These are phyloP conservation scores for Orientallactaga bullata DNA, from an alignment of 2,113 vertebrate genomes.

Conservation along the genomic window DNA sequence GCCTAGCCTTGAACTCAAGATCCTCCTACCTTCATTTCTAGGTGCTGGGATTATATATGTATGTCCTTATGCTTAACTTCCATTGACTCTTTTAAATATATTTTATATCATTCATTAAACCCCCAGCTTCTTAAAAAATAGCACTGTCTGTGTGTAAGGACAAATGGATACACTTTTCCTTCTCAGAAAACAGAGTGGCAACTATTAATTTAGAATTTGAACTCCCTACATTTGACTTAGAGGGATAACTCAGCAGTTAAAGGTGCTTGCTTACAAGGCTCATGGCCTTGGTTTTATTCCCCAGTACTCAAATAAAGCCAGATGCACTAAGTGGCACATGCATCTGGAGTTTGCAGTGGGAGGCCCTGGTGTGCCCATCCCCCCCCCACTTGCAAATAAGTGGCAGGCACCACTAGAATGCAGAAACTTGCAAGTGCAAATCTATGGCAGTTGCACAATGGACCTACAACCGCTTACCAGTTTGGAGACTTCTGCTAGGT, in stretches of 20 bases:
- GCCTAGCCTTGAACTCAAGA: no score
- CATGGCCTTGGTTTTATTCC: no score
- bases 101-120: not conserved
- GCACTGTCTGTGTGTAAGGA: not conserved
- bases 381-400: not conserved
- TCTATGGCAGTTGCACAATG: not conserved
- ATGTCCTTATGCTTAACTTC: not conserved
- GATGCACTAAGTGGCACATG: no score
- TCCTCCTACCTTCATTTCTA: not conserved
- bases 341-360: no score
- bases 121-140: slow-evolving; percentile 8
- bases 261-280: no score
- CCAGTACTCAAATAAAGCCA: no score
- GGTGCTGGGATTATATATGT: not conserved
- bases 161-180: not conserved
- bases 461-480: not conserved
- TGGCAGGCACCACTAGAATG: not conserved
- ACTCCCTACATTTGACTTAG: not conserved
- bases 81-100: not conserved
- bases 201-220: slow-evolving; percentile 15
- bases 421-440: not conserved
- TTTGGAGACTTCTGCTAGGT: not conserved
- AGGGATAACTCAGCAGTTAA: no score
- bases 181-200: slow-evolving; percentile 31
- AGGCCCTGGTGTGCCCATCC: no score